Evolutionary conservation across 2,888 invertebrate genomes (phyloP).

Genomic region (Nebria brevicollis): DNA sequence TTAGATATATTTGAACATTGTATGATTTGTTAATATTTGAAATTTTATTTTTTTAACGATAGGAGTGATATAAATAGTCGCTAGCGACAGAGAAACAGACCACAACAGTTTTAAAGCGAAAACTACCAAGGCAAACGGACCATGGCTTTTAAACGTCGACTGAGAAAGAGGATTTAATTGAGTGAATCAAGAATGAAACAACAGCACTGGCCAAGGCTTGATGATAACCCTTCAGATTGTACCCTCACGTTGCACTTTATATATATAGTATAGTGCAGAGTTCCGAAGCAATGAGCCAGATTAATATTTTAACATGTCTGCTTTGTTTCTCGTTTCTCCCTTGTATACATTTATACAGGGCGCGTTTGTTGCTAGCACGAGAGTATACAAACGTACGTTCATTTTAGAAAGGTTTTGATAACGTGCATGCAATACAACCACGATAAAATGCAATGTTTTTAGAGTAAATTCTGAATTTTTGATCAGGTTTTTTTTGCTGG

Average conservation of each 20-base stretch:
- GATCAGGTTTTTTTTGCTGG: background rate
- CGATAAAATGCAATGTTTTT: slow-evolving; percentile 15
- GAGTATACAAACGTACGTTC: background rate
- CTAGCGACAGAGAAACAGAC: background rate
- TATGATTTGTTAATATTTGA: too few relatives aligned
- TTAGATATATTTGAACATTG: too few relatives aligned
- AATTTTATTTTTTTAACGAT: too few relatives aligned
- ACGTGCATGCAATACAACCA: slow-evolving; percentile 17
- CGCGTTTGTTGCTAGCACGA: background rate
- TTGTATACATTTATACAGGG: background rate
- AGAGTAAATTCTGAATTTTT: slow-evolving; percentile 21
- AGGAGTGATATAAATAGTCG: too few relatives aligned
- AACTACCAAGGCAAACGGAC: slow-evolving; percentile 7
- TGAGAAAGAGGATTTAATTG: slow-evolving; percentile 27
- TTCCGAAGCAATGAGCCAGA: slow-evolving; percentile 27
- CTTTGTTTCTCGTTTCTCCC: slow-evolving; percentile 14
- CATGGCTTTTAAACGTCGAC: slow-evolving; percentile 29
- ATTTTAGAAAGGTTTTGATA: slow-evolving; percentile 15
- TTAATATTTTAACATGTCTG: slow-evolving; percentile 37
- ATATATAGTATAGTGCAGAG: background rate
- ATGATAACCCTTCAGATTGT: background rate
- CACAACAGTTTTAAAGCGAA: slow-evolving; percentile 26
- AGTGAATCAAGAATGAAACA: slow-evolving; percentile 32
- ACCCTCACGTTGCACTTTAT: background rate
- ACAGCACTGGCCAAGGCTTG: slow-evolving; percentile 6